phyloP scores from a whole-genome alignment of 1,140 invertebrate species.

The Drosophila watanabei region DNA sequence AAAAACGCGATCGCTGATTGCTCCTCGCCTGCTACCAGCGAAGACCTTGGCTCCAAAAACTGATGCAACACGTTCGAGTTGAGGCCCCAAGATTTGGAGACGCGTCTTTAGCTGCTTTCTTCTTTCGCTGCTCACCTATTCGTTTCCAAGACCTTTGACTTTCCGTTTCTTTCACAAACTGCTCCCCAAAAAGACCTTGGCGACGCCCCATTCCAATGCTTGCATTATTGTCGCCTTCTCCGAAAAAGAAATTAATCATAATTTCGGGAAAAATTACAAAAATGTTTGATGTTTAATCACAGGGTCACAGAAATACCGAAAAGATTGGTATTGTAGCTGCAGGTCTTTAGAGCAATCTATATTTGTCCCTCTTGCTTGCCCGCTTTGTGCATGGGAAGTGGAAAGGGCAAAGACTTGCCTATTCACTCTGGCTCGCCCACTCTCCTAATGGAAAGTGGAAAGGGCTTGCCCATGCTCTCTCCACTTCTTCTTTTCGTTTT shows the following conservation, averaged over 20 bases:
- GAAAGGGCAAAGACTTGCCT: not conserved
- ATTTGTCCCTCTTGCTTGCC: constrained; percentile 6
- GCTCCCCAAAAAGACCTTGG: constrained; percentile 19
- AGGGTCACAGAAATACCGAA: constrained; percentile 37
- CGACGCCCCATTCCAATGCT: not conserved
- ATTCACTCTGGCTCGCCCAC: not conserved
- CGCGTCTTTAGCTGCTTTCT: constrained; percentile 8
- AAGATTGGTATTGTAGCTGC: not conserved
- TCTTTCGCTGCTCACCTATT: constrained; percentile 34
- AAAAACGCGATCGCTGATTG: constrained; percentile 8
- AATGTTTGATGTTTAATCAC: constrained; percentile 33
- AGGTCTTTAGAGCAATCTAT: not conserved
- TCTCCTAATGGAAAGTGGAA: constrained; percentile 17
- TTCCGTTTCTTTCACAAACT: constrained; percentile 43
- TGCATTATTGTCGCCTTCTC: constrained; percentile 13
- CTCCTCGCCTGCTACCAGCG: constrained; percentile 55
- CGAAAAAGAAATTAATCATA: constrained; percentile 51
- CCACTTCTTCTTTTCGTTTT: not conserved
- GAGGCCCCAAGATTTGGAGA: constrained; percentile 20
- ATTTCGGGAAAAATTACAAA: constrained; percentile 48
- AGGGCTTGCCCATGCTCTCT: constrained; percentile 7
- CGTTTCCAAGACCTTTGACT: constrained; percentile 44
- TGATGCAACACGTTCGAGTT: not conserved
- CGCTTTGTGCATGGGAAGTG: not conserved
- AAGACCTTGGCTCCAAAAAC: constrained; percentile 69